phyloP scores from a whole-genome alignment of 2,797 vertebrate genomes.

The Echiichthys vipera region DNA sequence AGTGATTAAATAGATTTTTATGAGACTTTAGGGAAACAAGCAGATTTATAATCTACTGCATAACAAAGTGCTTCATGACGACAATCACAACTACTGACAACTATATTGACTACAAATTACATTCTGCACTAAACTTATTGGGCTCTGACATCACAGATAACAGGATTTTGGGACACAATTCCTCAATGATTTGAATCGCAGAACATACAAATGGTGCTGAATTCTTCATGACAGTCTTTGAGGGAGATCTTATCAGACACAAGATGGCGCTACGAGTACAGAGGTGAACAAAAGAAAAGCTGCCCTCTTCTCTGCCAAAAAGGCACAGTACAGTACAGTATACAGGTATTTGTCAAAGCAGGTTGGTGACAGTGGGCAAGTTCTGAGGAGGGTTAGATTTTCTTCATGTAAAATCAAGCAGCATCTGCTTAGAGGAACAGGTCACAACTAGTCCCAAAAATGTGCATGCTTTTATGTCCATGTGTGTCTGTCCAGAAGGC shows the following conservation, averaged over 20 bases:
- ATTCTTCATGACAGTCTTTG: background rate
- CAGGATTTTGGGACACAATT: background rate
- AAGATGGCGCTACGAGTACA: slow-evolving; percentile 74
- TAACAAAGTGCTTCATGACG: background rate
- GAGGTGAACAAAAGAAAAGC: background rate
- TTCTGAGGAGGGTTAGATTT: background rate
- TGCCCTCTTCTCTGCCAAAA: background rate
- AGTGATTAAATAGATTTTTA: background rate
- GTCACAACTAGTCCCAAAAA: slow-evolving; percentile 9
- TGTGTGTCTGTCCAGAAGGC: background rate
- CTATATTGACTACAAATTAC: background rate
- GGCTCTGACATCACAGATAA: background rate
- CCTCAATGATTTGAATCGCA: too few species aligned
- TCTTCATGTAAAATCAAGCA: background rate
- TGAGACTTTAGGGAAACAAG: background rate
- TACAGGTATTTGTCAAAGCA: slow-evolving; percentile 13
- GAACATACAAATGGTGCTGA: background rate
- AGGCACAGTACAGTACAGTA: background rate
- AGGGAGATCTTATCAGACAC: slow-evolving; percentile 43
- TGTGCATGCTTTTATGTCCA: slow-evolving; percentile 9
- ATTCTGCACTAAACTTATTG: background rate
- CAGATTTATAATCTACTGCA: background rate
- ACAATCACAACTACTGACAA: background rate
- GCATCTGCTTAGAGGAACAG: background rate
- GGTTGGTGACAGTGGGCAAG: background rate